Percentiles rank a stretch among this genome's conserved stretches.
phyloP scores from a whole-genome alignment of 2,113 vertebrate genomes.

The Bungarus multicinctus region DNA sequence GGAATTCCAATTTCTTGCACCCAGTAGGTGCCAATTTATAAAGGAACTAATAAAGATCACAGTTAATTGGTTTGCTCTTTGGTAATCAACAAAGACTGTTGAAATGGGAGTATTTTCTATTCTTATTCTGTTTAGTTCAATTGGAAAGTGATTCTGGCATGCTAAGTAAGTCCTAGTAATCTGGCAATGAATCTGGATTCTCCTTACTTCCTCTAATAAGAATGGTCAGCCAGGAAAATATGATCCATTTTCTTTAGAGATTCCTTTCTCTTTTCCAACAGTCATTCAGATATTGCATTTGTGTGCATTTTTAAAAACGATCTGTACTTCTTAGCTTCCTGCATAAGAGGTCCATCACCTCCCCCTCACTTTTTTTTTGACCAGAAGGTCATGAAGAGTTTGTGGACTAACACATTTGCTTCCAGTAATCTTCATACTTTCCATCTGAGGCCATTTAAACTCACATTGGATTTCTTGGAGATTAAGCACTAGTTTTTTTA shows the following conservation, averaged over 20 bases:
- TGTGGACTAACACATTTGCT: conserved; percentile 60
- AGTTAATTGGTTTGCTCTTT: conserved; percentile 50
- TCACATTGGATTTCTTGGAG: conserved; percentile 33
- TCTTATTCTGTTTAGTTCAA: conserved; percentile 65
- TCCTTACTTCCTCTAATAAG: conserved; percentile 67
- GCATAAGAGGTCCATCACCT: conserved; percentile 55
- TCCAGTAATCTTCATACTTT: conserved; percentile 61
- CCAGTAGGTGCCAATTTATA: not conserved
- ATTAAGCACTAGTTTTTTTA: conserved; percentile 45
- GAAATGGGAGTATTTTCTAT: conserved; percentile 65
- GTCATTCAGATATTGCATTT: conserved; percentile 69
- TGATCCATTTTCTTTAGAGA: conserved; percentile 72
- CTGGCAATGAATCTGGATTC: conserved; percentile 67
- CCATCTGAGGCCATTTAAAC: conserved; percentile 61
- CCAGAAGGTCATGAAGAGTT: conserved; percentile 53
- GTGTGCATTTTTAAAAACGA: conserved; percentile 69
- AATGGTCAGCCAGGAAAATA: conserved; percentile 76
- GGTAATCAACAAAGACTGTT: conserved; percentile 52
- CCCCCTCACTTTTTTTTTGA: conserved; percentile 61
- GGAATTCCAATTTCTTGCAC: not conserved
- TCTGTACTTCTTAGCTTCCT: conserved; percentile 64
- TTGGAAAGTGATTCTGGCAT: conserved; percentile 75
- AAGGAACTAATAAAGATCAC: not conserved
- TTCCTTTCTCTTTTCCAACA: conserved; percentile 59
- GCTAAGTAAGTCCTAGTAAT: conserved; percentile 62